Evolutionary conservation across 2,888 invertebrate species (phyloP), one percentile per base, ranked within the genome.

Genomic region (Cylloceria caligata): DNA sequence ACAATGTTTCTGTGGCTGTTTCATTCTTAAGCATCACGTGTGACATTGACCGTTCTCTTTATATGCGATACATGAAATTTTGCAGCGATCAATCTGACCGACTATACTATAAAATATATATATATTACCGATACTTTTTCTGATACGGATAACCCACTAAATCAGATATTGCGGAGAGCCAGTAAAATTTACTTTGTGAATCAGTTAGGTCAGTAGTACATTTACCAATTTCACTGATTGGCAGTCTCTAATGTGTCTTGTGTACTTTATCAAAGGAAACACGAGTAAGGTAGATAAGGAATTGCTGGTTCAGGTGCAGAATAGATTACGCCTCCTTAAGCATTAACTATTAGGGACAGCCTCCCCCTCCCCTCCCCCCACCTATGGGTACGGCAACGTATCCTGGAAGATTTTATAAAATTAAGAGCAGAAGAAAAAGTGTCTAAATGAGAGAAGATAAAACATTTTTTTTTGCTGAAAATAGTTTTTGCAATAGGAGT

Each of bases 271-370:
- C 57, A 30, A 57, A 16, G 30, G 30, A n/a, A n/a, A n/a, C n/a
- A n/a, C n/a, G n/a, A 57, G 30, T 5, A 5, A 16, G n/a, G n/a
- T 24, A 27, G 16, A 27, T 27, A 13, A 13, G 27, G 27, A 6
- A 57, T 30, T n/a, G 27, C 16, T n/a, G 30, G 30, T 19, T 57
- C 57, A n/a, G 57, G 7, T 19, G 57, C 30, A 57, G 19, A 57
- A n/a, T 57, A 11, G 57, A 2, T 7, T 30, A 7, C 19, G 55
- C 24, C 55, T 5, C 4, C 21, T 49, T 7, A 49, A 21, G 47
- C 1, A 9, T 19, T 19, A 9, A 19, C 19, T 19, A 19, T 49
- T 49, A n/a, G 45, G 3, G 19, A 47, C 45, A 19, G 16, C n/a
- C n/a, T n/a, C n/a, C n/a, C n/a, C n/a, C n/a, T n/a, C n/a, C 16